Conservation (phyloP, 2,797 vertebrate genomes). For the Nasua narica region DNA sequence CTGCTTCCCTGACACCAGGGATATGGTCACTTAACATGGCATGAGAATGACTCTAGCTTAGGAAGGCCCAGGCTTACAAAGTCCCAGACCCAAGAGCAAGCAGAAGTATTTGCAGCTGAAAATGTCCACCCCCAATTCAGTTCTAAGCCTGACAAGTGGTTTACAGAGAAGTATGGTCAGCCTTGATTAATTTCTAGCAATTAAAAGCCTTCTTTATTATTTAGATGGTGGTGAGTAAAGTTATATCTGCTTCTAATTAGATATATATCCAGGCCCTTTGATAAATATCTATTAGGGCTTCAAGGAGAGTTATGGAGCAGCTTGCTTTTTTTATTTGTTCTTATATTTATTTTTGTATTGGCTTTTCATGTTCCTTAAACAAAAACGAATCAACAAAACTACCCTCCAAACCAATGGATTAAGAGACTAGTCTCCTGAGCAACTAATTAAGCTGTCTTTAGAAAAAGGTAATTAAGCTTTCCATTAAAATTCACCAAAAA, state of each 20-base stretch:
- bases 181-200: conserved; percentile 11
- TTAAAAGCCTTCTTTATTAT: background rate
- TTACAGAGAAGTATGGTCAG: background rate
- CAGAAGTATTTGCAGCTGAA: conserved; percentile 37
- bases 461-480: conserved; percentile 57
- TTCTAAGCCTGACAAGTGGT: background rate
- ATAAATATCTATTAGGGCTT: background rate
- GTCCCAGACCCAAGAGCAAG: conserved; percentile 10
- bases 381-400: conserved; percentile 61
- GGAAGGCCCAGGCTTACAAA: conserved; percentile 2
- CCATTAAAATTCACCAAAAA: conserved; percentile 48
- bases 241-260: background rate
- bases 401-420: conserved; percentile 26
- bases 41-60: background rate
- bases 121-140: conserved; percentile 33
- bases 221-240: background rate
- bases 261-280: background rate
- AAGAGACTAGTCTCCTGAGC: conserved; percentile 27
- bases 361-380: conserved; percentile 27
- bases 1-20: background rate
- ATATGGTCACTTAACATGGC: background rate
- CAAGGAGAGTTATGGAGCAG: background rate
- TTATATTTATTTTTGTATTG: background rate
- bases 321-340: background rate
- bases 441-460: conserved; percentile 53